These are phyloP conservation scores for Charina bottae DNA, from an alignment of 2,113 vertebrate genomes.

Conservation along the genomic window DNA sequence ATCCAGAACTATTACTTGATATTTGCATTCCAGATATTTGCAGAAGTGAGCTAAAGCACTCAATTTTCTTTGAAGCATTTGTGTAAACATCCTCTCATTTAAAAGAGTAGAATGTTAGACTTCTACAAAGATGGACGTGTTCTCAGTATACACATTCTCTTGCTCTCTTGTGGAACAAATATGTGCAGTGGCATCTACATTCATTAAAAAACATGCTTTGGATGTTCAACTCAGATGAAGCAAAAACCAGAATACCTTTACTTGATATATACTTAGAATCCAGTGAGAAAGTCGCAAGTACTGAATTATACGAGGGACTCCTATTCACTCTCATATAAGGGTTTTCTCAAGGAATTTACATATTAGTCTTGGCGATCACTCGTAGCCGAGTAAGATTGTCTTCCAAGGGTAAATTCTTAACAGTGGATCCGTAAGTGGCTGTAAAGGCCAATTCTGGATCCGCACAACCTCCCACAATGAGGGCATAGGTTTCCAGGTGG, in stretches of 20 bases:
- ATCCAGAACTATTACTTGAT: background rate
- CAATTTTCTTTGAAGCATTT: background rate
- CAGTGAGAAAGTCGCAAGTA: background rate
- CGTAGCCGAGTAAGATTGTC: no score
- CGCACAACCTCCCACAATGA: no score
- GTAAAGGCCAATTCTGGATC: no score
- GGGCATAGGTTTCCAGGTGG: no score
- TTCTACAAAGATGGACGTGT: constrained; percentile 2
- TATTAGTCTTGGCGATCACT: no score
- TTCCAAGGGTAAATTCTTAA: no score
- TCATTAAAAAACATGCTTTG: background rate
- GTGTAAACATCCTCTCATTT: background rate
- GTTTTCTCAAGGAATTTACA: background rate
- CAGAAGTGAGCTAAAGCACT: background rate
- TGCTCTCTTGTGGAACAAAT: background rate
- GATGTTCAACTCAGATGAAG: background rate
- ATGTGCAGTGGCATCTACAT: background rate
- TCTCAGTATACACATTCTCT: background rate
- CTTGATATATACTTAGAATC: background rate
- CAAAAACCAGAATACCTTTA: background rate
- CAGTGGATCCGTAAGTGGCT: no score
- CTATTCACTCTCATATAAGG: background rate
- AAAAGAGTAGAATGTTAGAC: background rate
- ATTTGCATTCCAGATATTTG: background rate
- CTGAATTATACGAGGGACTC: background rate